A percentile compares a stretch with the other conserved stretches of the same genome.
phyloP scores from a whole-genome alignment of 2,888 invertebrate genomes.

The Sinodicranocentrus sp. region DNA sequence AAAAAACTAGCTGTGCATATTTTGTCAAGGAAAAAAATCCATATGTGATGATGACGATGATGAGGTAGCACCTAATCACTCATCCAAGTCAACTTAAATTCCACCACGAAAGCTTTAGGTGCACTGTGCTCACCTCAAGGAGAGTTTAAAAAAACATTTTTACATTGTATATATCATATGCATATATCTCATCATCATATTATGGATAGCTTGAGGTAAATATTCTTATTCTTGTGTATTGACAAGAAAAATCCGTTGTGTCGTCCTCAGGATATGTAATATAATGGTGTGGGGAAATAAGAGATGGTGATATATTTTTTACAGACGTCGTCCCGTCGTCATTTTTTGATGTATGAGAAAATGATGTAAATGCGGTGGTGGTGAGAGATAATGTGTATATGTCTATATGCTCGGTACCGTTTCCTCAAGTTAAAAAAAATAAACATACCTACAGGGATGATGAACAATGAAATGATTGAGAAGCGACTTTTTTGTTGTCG shows the following conservation, averaged over 20 bases:
- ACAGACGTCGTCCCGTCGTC: neutral
- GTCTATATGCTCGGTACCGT: conserved; percentile 28
- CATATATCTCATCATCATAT: too few relatives aligned
- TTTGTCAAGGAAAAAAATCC: neutral
- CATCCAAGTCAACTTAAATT: conserved; percentile 50
- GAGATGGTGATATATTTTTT: neutral
- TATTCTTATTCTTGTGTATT: conserved; percentile 45
- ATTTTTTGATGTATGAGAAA: conserved; percentile 19
- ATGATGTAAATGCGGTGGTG: conserved; percentile 28
- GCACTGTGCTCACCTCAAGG: conserved; percentile 21
- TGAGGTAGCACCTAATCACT: conserved; percentile 62
- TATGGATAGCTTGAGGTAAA: too few relatives aligned
- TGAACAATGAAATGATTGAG: neutral
- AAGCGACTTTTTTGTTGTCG: neutral
- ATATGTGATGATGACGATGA: conserved; percentile 36
- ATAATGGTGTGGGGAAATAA: neutral
- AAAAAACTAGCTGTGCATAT: neutral
- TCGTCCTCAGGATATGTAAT: neutral
- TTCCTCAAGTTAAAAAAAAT: conserved; percentile 5
- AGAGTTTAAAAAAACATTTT: neutral
- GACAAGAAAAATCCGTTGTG: conserved; percentile 40
- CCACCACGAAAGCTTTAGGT: neutral
- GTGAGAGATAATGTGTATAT: neutral
- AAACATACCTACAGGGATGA: neutral
- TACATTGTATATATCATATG: too few relatives aligned